Base-by-base conservation (phyloP, 2,113 vertebrate genomes). In the Dissostichus mawsoni region DNA sequence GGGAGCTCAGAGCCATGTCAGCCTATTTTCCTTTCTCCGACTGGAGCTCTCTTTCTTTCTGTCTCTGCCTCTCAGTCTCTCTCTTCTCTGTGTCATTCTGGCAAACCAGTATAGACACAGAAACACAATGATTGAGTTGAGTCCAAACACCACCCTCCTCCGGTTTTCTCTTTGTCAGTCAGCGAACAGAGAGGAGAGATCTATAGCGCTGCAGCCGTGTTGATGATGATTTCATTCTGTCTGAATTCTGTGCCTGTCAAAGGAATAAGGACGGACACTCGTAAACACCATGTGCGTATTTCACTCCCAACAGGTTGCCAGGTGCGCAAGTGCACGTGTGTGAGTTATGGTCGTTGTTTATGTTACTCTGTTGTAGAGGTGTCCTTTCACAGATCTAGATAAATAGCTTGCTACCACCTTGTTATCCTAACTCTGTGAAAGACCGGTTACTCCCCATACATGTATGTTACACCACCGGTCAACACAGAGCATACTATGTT, bases 201-300 rank as follows among this genome's bases (percentile, higher is more conserved):
- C 83, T 83, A 87, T 86, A 80, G 78, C 69, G 7, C 56, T 12
- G 69, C 64, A 12, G 85, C 83, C 76, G 74, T 81, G 76, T 74
- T 91, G 89, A 90, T 90, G 89, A 86, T 87, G 74, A 88, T 90
- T 90, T 88, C 76, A 87, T 78, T 91, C 82, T 74, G 55, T 87
- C 86, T 84, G 78, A 87, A 87, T 84, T 86, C 89, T 87, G 62
- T 62, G 57, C 71, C 72, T 71, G 86, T 90, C 91, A 91, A 12
- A 76, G 74, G 86, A 88, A 91, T 90, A 67, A 92, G 78, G 83
- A 83, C 69, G 50, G 77, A 83, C 84, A 83, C 83, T 89, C 58
- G 74, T 92, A 90, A 93, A 92, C 29, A 74, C 85, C 91, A 64
- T 51, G 69, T 57, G 48, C 56, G 52, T 90, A 88, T 82, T 87